phyloP scores from a whole-genome alignment of 1,140 invertebrate genomes.

The Pteromalus puparum region DNA sequence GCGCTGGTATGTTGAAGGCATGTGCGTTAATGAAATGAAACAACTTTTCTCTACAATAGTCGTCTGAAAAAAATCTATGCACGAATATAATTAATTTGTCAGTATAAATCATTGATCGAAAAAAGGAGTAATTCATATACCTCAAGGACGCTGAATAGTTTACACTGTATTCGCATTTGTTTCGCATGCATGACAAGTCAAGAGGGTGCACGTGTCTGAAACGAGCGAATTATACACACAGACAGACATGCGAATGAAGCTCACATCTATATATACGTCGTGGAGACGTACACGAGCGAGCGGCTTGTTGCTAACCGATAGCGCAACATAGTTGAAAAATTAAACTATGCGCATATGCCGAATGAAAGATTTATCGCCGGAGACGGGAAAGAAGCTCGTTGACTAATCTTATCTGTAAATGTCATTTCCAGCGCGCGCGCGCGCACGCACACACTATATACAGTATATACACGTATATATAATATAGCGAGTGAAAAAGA shows the following conservation, averaged over 20 bases:
- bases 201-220: not conserved
- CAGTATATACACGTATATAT: not conserved
- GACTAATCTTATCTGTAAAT: conserved; percentile 34
- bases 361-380: conserved; percentile 35
- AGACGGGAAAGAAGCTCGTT: conserved; percentile 12
- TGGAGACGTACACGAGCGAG: too few species aligned
- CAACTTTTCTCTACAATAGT: too few species aligned
- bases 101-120: not conserved
- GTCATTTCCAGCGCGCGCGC: conserved; percentile 30
- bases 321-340: conserved; percentile 13
- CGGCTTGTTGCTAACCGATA: not conserved
- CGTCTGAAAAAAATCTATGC: too few species aligned
- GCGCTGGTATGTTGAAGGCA: not conserved
- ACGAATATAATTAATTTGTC: not conserved
- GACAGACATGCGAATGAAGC: not conserved
- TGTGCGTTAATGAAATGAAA: not conserved
- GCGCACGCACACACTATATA: not conserved
- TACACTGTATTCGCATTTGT: not conserved
- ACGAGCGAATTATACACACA: not conserved
- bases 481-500: too few species aligned
- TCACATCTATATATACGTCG: too few species aligned
- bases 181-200: conserved; percentile 11
- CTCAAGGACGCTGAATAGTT: not conserved
- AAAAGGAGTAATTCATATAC: not conserved
- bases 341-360: conserved; percentile 1